Evolutionary conservation across 2,888 invertebrate genomes (phyloP).

Genomic region (Leucophora obtusa): DNA sequence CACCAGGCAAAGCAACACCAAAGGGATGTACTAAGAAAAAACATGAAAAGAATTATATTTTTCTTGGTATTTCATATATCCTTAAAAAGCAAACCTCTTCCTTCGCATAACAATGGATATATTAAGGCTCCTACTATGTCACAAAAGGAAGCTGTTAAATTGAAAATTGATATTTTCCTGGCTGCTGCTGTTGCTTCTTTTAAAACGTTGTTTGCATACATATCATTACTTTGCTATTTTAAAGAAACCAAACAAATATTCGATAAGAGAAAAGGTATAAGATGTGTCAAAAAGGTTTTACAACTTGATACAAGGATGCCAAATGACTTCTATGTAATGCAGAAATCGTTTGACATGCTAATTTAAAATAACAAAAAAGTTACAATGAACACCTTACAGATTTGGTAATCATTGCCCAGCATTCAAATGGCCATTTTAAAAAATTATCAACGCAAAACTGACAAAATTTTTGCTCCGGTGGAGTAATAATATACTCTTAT

Average conservation of each 20-base stretch:
- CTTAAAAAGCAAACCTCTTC: slow-evolving; percentile 66
- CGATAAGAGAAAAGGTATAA: background rate
- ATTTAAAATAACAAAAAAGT: too few relatives aligned
- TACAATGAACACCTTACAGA: too few relatives aligned
- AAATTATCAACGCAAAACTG: too few relatives aligned
- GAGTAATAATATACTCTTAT: too few relatives aligned
- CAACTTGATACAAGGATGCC: too few relatives aligned
- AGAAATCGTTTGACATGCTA: too few relatives aligned
- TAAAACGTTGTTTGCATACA: slow-evolving; percentile 64
- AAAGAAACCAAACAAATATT: slow-evolving; percentile 19
- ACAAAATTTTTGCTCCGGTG: too few relatives aligned
- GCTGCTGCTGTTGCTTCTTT: slow-evolving; percentile 66
- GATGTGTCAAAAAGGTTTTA: too few relatives aligned
- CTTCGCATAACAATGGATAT: slow-evolving; percentile 69
- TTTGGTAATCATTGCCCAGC: too few relatives aligned
- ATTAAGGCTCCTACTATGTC: slow-evolving; percentile 70
- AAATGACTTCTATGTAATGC: too few relatives aligned
- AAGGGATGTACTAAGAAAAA: slow-evolving; percentile 71
- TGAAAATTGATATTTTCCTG: slow-evolving; percentile 72
- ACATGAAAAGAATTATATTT: background rate
- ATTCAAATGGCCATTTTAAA: too few relatives aligned
- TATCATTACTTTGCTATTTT: slow-evolving; percentile 65
- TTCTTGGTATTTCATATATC: background rate
- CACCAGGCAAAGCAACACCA: slow-evolving; percentile 72
- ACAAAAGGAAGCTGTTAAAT: slow-evolving; percentile 69